Evolutionary conservation across 1,140 invertebrate species (phyloP).

Genomic region (Ceratosolen solmsi): DNA sequence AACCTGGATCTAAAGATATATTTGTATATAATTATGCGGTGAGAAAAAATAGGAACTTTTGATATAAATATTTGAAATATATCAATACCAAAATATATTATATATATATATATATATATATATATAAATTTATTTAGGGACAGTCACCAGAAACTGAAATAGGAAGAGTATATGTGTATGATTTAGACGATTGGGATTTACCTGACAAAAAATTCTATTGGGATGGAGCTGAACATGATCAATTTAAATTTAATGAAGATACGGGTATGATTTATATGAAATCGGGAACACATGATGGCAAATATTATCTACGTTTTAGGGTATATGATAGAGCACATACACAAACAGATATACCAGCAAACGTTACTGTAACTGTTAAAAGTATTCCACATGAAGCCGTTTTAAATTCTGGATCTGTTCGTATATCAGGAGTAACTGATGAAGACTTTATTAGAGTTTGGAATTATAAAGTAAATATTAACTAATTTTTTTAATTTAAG

Average conservation of each 20-base stretch:
- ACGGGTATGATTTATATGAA: conserved; percentile 97
- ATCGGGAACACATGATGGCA: conserved; percentile 90
- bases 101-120: conserved; percentile 92
- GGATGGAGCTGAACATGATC: conserved; percentile 86
- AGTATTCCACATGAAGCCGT: conserved; percentile 97
- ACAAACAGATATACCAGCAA: conserved; percentile 91
- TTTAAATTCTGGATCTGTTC: conserved; percentile 93
- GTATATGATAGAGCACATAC: conserved; percentile 96
- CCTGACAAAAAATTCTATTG: conserved; percentile 98
- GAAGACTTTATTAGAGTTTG: conserved; percentile 96
- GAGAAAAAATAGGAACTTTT: conserved; percentile 52
- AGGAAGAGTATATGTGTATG: conserved; percentile 95
- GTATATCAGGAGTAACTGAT: conserved; percentile 94
- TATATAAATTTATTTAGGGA: conserved; percentile 88
- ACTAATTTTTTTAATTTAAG: no score
- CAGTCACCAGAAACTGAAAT: conserved; percentile 94
- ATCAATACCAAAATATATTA: neutral
- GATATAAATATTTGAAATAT: neutral
- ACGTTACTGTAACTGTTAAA: conserved; percentile 93
- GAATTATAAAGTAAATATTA: conserved; percentile 83
- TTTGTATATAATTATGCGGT: conserved; percentile 95
- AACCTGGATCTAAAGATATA: conserved; percentile 95
- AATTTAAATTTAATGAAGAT: conserved; percentile 91
- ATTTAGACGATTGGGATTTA: conserved; percentile 97
- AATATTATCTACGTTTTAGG: conserved; percentile 90